A percentile compares a stretch with the other conserved stretches of the same genome.
phyloP scores from a whole-genome alignment of 2,797 vertebrate species.

The Anguilla anguilla region DNA sequence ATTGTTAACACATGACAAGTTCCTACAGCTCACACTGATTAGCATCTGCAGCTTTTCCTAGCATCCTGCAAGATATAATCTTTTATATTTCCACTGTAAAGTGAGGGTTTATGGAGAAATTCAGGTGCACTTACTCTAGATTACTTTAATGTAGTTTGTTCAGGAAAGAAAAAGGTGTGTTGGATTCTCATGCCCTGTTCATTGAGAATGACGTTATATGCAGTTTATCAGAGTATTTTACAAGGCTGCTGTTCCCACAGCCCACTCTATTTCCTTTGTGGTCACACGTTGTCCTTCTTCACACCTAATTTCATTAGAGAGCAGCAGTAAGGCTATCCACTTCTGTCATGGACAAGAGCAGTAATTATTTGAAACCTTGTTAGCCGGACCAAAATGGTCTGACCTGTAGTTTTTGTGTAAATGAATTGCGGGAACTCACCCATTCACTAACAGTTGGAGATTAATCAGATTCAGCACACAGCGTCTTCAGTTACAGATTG shows the following conservation, averaged over 20 bases:
- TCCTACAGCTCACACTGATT: background rate
- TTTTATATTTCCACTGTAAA: too few relatives aligned
- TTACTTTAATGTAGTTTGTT: constrained; percentile 6
- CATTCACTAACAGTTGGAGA: background rate
- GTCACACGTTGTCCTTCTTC: background rate
- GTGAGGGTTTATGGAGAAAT: background rate
- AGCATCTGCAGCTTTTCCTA: background rate
- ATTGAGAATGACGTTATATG: background rate
- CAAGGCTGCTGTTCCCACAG: background rate
- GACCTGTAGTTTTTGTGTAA: background rate
- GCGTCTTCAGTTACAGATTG: background rate
- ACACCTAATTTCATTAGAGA: background rate
- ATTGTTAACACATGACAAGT: background rate
- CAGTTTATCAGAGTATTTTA: background rate
- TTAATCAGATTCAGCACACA: background rate
- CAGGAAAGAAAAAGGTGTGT: background rate
- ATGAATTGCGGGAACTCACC: background rate
- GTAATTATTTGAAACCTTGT: background rate
- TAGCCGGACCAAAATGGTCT: background rate
- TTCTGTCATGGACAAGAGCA: background rate
- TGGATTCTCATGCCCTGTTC: background rate
- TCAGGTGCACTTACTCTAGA: background rate
- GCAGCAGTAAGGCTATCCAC: background rate
- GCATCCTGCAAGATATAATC: too few relatives aligned
- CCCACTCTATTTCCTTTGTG: background rate